A percentile compares a stretch with the other conserved stretches of the same genome.
These are phyloP conservation scores for Phyllostomus hastatus DNA, from an alignment of 2,113 vertebrate genomes.

Conservation along the genomic window DNA sequence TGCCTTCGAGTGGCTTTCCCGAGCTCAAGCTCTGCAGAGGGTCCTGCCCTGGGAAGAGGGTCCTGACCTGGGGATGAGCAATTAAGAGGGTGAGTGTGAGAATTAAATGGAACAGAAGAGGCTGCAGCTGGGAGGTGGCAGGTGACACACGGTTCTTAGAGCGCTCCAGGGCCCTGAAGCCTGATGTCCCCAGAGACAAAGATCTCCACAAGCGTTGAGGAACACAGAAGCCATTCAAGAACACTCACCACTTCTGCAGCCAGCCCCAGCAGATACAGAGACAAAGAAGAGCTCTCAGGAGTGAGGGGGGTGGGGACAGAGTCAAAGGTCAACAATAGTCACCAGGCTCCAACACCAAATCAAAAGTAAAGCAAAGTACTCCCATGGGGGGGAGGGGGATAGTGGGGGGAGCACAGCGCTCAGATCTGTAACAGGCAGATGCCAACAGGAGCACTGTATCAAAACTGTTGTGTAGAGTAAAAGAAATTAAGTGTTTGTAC, in stretches of 20 bases:
- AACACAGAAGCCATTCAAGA: neutral
- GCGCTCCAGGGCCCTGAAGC: neutral
- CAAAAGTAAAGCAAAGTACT: neutral
- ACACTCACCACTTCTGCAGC: neutral
- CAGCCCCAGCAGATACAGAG: neutral
- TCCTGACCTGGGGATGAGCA: too few species aligned
- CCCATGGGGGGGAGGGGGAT: neutral
- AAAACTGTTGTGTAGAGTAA: neutral
- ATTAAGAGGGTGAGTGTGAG: neutral
- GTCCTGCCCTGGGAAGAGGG: neutral
- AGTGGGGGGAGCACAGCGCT: neutral
- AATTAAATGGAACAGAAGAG: neutral
- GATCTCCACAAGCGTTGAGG: neutral
- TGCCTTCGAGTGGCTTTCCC: rapidly evolving
- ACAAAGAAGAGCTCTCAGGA: neutral
- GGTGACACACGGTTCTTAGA: neutral
- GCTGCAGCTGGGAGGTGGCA: neutral
- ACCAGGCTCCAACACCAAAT: neutral
- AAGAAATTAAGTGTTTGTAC: neutral
- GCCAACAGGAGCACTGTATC: neutral
- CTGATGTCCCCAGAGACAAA: neutral
- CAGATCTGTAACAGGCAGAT: rapidly evolving
- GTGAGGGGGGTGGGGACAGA: neutral
- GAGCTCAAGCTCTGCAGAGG: neutral
- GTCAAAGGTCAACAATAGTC: neutral